Percentiles rank a stretch among this genome's conserved stretches.
Evolutionary conservation across 2,113 vertebrate species (phyloP).

Genomic region (Dryoscopus gambensis): DNA sequence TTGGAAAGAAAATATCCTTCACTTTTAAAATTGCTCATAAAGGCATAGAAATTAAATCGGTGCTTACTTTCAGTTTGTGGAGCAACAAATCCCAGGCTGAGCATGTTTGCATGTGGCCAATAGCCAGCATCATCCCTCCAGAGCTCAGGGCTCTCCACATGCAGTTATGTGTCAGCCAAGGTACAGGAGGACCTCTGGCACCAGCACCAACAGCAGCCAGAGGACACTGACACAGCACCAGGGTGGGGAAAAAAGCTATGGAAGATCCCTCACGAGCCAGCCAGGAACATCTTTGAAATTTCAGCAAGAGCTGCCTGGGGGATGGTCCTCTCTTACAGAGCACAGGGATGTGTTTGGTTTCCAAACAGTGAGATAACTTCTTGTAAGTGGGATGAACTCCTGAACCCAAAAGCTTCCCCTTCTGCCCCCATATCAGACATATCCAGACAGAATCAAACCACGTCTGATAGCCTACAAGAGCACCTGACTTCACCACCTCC

Average conservation of each 20-base stretch:
- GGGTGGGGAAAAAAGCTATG: accelerated
- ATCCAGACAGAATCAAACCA: background rate
- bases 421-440: accelerated
- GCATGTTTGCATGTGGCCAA: background rate
- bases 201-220: background rate
- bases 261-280: background rate
- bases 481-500: background rate
- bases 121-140: background rate
- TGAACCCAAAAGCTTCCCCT: background rate
- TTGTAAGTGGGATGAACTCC: background rate
- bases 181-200: background rate
- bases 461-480: background rate
- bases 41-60: background rate
- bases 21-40: slow-evolving; percentile 1
- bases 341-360: background rate
- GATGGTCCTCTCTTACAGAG: background rate
- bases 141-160: background rate
- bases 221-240: background rate
- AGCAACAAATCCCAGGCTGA: background rate
- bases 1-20: background rate
- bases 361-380: background rate
- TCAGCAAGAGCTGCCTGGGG: background rate
- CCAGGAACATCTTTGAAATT: background rate
- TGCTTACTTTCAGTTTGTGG: background rate
- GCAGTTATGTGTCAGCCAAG: background rate